Conservation (phyloP, 2,888 invertebrate species). For the Pocota personata region DNA sequence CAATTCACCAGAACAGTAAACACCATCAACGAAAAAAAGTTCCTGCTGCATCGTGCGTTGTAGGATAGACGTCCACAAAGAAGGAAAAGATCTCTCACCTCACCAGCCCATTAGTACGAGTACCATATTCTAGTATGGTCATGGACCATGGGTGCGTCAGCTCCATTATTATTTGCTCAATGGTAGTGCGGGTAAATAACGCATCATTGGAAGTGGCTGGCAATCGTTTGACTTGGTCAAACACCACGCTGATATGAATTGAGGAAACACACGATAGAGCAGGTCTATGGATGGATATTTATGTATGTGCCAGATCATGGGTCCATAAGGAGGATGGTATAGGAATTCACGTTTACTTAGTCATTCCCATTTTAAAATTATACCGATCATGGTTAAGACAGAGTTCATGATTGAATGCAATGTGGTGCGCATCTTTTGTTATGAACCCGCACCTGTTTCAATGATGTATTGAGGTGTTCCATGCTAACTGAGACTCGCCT, state of each 20-base stretch:
- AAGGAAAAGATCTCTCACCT: conserved; percentile 33
- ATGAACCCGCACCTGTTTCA: conserved; percentile 18
- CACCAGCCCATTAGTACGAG: conserved; percentile 22
- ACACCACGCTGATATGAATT: conserved; percentile 47
- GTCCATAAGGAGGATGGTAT: neutral
- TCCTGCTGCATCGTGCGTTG: neutral
- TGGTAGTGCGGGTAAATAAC: conserved; percentile 47
- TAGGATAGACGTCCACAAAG: conserved; percentile 7
- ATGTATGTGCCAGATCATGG: conserved; percentile 49
- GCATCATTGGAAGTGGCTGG: conserved; percentile 27
- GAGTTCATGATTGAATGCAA: conserved; percentile 5
- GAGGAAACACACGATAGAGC: conserved; percentile 3
- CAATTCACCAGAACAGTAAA: conserved; percentile 47
- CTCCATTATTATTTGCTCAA: conserved; percentile 53
- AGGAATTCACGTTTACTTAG: conserved; percentile 45
- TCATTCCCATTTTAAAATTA: conserved; percentile 30
- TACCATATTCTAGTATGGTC: conserved; percentile 17
- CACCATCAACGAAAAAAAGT: conserved; percentile 4
- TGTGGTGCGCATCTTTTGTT: conserved; percentile 13
- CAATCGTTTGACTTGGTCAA: conserved; percentile 40
- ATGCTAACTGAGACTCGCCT: neutral
- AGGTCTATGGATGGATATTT: neutral
- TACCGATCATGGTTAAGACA: conserved; percentile 17
- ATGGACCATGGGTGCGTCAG: conserved; percentile 58
- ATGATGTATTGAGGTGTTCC: neutral